These are phyloP conservation scores for Osmerus eperlanus DNA, from an alignment of 2,113 vertebrate species.

Conservation along the genomic window DNA sequence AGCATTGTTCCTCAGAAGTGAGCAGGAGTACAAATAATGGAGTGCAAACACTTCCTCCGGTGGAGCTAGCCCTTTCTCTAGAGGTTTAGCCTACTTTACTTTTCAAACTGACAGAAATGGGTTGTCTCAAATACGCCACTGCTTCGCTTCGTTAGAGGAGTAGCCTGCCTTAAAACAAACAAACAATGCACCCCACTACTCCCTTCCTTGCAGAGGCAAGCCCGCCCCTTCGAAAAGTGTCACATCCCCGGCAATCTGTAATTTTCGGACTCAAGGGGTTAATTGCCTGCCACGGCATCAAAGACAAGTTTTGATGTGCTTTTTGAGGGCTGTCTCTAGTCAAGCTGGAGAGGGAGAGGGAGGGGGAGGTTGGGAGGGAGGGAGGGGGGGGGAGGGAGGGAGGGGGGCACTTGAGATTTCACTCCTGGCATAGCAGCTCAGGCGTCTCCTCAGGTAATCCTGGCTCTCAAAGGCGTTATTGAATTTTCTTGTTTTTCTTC, in stretches of 20 bases:
- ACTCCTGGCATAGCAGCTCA: slow-evolving; percentile 66
- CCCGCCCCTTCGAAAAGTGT: slow-evolving; percentile 62
- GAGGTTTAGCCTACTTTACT: slow-evolving; percentile 76
- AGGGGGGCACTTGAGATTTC: slow-evolving; percentile 77
- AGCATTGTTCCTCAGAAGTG: slow-evolving; percentile 68
- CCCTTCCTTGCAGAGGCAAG: neutral
- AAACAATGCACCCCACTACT: slow-evolving; percentile 53
- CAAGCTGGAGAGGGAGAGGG: slow-evolving; percentile 56
- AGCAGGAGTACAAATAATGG: slow-evolving; percentile 66
- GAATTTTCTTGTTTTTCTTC: slow-evolving; percentile 80
- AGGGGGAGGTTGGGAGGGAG: slow-evolving; percentile 37
- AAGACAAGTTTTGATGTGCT: slow-evolving; percentile 79
- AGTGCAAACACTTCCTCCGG: slow-evolving; percentile 68
- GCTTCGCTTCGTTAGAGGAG: slow-evolving; percentile 69
- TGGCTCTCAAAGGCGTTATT: slow-evolving; percentile 80
- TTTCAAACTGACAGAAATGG: slow-evolving; percentile 78
- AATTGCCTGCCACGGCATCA: slow-evolving; percentile 79
- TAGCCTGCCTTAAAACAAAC: slow-evolving; percentile 70
- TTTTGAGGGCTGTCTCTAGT: slow-evolving; percentile 81
- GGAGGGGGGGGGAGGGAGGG: slow-evolving; percentile 8
- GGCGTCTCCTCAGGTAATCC: slow-evolving; percentile 81
- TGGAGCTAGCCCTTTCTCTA: slow-evolving; percentile 64
- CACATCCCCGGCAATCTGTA: slow-evolving; percentile 72
- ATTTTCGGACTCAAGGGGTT: slow-evolving; percentile 71
- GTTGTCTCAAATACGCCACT: slow-evolving; percentile 71